Conservation (phyloP, 2,797 vertebrate genomes). For the Taenioides sp. region DNA sequence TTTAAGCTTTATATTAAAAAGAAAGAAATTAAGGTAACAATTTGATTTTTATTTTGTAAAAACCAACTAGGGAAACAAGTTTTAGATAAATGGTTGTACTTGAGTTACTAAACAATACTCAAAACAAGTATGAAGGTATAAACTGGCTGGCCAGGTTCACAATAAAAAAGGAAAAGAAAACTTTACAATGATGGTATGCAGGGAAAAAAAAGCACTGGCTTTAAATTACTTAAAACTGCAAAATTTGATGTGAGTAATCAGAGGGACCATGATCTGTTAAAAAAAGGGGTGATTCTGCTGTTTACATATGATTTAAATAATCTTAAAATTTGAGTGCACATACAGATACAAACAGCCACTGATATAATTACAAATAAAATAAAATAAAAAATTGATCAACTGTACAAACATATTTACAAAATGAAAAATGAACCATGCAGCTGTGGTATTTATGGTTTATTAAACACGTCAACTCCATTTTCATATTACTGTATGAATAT, state of each 20-base stretch:
- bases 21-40: neutral
- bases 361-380: slow-evolving; percentile 27
- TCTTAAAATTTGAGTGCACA: too few relatives aligned
- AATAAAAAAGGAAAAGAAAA: slow-evolving; percentile 16
- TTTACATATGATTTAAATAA: too few relatives aligned
- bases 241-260: too few relatives aligned
- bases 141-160: neutral
- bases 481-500: too few relatives aligned
- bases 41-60: neutral
- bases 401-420: slow-evolving; percentile 10
- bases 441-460: neutral
- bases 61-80: neutral
- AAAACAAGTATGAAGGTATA: neutral
- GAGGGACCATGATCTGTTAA: too few relatives aligned
- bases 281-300: too few relatives aligned
- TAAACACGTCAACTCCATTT: neutral
- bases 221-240: too few relatives aligned
- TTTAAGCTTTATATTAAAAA: neutral
- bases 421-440: slow-evolving; percentile 7
- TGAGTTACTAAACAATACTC: too few relatives aligned
- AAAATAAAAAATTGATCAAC: neutral
- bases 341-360: neutral
- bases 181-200: slow-evolving; percentile 27
- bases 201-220: slow-evolving; percentile 10
- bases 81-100: neutral